phyloP scores from a whole-genome alignment of 2,888 invertebrate species.

The Bedellia somnulentella region DNA sequence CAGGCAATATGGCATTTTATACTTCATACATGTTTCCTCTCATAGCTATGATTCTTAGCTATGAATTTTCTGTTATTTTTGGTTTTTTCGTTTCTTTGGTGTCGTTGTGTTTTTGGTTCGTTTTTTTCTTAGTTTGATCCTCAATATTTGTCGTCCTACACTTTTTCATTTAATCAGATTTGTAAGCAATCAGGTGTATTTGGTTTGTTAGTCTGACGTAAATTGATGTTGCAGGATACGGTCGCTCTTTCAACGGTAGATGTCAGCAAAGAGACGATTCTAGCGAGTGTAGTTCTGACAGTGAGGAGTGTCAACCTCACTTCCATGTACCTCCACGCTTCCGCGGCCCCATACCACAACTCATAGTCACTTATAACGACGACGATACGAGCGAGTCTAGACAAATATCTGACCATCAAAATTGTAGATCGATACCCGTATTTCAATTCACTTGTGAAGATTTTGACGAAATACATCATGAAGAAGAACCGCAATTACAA shows the following conservation, averaged over 20 bases:
- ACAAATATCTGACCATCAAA: too few species aligned
- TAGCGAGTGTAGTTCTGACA: slow-evolving; percentile 44
- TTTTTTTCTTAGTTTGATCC: slow-evolving; percentile 1
- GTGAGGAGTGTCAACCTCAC: slow-evolving; percentile 25
- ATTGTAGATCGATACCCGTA: slow-evolving; percentile 28
- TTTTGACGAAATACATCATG: slow-evolving; percentile 27
- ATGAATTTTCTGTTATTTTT: slow-evolving; percentile 6
- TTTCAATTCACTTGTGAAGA: slow-evolving; percentile 52
- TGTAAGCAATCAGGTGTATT: too few species aligned
- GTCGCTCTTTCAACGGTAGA: slow-evolving; percentile 27
- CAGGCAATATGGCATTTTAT: slow-evolving; percentile 26
- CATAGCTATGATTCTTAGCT: not conserved
- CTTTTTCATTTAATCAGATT: too few species aligned
- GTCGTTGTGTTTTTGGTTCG: slow-evolving; percentile 2
- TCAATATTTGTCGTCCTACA: too few species aligned
- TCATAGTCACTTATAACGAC: slow-evolving; percentile 43
- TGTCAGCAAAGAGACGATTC: slow-evolving; percentile 35
- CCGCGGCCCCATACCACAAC: slow-evolving; percentile 42
- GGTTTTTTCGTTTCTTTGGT: slow-evolving; percentile 7
- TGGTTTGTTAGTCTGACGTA: too few species aligned
- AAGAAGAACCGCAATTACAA: slow-evolving; percentile 14
- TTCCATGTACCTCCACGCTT: slow-evolving; percentile 24
- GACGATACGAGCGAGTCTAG: too few species aligned
- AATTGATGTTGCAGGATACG: slow-evolving; percentile 45
- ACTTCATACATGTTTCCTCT: not conserved